phyloP scores from a whole-genome alignment of 1,140 invertebrate species.

The Ctenoplectra terminalis region DNA sequence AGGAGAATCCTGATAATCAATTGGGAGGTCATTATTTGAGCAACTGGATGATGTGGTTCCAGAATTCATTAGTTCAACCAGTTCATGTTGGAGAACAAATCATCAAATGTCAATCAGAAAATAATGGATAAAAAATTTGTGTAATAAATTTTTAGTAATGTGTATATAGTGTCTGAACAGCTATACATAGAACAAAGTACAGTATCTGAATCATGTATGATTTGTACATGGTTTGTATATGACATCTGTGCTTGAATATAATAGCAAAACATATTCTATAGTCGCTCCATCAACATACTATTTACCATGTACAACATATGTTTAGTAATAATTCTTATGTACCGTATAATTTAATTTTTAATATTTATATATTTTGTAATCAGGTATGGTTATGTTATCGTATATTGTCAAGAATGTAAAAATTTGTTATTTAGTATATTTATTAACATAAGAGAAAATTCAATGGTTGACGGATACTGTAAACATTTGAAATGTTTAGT shows the following conservation, averaged over 20 bases:
- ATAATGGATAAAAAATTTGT: constrained; percentile 51
- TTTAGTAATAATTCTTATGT: constrained; percentile 33
- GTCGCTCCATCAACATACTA: constrained; percentile 26
- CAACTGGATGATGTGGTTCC: constrained; percentile 77
- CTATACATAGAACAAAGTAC: constrained; percentile 11
- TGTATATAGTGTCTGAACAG: constrained; percentile 12
- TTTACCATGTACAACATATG: constrained; percentile 33
- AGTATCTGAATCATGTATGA: constrained; percentile 34
- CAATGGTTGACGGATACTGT: neutral
- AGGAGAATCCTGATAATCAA: constrained; percentile 68
- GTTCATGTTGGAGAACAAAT: constrained; percentile 61
- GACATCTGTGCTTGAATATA: constrained; percentile 31
- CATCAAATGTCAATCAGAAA: constrained; percentile 53
- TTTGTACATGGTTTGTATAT: constrained; percentile 50
- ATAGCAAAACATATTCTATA: constrained; percentile 26
- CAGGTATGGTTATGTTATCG: constrained; percentile 12
- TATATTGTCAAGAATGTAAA: constrained; percentile 15
- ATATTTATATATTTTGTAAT: constrained; percentile 46
- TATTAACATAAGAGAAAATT: constrained; percentile 24
- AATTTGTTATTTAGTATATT: constrained; percentile 37
- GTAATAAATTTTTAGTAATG: constrained; percentile 13
- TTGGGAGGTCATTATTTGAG: constrained; percentile 71
- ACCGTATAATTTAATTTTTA: constrained; percentile 19
- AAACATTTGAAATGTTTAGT: constrained; percentile 11
- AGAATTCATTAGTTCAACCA: constrained; percentile 69